These are phyloP conservation scores for Agriotes lineatus DNA, from an alignment of 2,888 invertebrate species.

Conservation along the genomic window DNA sequence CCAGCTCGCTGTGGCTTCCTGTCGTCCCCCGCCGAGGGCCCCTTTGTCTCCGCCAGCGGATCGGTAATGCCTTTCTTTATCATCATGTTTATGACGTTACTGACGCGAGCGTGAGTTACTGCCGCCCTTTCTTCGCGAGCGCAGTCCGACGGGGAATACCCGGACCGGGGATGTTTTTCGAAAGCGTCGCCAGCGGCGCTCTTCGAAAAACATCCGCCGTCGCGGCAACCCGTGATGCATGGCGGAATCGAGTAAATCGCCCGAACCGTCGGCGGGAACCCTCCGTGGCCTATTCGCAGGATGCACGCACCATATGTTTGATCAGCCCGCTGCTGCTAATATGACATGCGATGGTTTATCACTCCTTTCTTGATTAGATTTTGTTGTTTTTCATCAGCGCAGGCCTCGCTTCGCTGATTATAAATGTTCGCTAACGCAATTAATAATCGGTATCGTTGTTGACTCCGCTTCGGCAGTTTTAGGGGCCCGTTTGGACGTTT, in stretches of 20 bases:
- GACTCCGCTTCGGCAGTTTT: constrained; percentile 2
- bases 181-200: too few relatives aligned
- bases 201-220: too few relatives aligned
- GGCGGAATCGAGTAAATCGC: constrained; percentile 56
- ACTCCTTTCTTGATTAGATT: constrained; percentile 50
- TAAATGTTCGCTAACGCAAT: constrained; percentile 36
- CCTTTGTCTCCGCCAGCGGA: constrained; percentile 24
- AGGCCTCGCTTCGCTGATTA: constrained; percentile 42
- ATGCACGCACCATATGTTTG: constrained; percentile 63
- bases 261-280: constrained; percentile 41
- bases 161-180: too few relatives aligned
- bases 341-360: constrained; percentile 63
- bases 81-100: constrained; percentile 25
- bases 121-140: background rate
- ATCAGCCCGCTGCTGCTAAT: constrained; percentile 59
- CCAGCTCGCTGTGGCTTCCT: constrained; percentile 22
- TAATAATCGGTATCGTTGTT: constrained; percentile 37
- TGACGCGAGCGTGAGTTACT: background rate
- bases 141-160: too few relatives aligned
- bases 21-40: constrained; percentile 19
- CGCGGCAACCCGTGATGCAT: constrained; percentile 51
- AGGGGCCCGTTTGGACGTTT: too few relatives aligned
- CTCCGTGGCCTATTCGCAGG: constrained; percentile 49
- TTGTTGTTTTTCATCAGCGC: constrained; percentile 47
- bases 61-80: constrained; percentile 30